A percentile compares a stretch with the other conserved stretches of the same genome.
Evolutionary conservation across 2,113 vertebrate genomes (phyloP).

Genomic region (Tenrec ecaudatus): DNA sequence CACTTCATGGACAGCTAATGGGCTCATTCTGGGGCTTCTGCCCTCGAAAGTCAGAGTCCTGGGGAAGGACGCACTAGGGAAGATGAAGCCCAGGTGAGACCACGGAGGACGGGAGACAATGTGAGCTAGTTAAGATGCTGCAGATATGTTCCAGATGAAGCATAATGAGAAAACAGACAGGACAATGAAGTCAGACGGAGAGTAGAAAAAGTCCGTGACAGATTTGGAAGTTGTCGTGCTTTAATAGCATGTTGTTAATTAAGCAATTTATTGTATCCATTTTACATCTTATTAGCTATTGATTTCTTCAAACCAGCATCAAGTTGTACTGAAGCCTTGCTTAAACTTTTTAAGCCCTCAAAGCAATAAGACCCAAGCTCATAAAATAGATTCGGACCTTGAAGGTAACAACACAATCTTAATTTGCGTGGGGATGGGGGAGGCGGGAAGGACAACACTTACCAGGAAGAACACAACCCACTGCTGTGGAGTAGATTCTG

Average conservation of each 20-base stretch:
- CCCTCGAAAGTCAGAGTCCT: not conserved
- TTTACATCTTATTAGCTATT: slow-evolving; percentile 78
- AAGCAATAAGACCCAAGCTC: slow-evolving; percentile 52
- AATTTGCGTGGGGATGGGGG: not conserved
- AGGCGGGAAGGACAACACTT: not conserved
- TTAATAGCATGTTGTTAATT: slow-evolving; percentile 73
- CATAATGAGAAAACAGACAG: slow-evolving; percentile 66
- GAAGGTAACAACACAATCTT: slow-evolving; percentile 35
- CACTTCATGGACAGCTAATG: not conserved
- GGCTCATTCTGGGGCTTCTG: not conserved
- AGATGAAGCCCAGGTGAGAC: not conserved
- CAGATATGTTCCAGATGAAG: slow-evolving; percentile 54
- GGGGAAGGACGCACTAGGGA: not conserved
- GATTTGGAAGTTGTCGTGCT: slow-evolving; percentile 57
- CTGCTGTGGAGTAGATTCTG: no score
- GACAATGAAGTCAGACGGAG: slow-evolving; percentile 64
- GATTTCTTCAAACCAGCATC: slow-evolving; percentile 65
- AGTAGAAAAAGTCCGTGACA: slow-evolving; percentile 53
- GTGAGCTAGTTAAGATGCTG: slow-evolving; percentile 49
- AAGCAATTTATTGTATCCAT: slow-evolving; percentile 74
- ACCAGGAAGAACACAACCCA: no score
- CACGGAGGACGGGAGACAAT: not conserved
- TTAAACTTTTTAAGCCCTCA: slow-evolving; percentile 68
- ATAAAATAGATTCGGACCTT: slow-evolving; percentile 38
- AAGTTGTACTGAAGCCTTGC: slow-evolving; percentile 63